Percentiles rank a stretch among this genome's conserved stretches.
phyloP scores from a whole-genome alignment of 2,888 invertebrate genomes.

The Kuschelorhynchus macadamiae region DNA sequence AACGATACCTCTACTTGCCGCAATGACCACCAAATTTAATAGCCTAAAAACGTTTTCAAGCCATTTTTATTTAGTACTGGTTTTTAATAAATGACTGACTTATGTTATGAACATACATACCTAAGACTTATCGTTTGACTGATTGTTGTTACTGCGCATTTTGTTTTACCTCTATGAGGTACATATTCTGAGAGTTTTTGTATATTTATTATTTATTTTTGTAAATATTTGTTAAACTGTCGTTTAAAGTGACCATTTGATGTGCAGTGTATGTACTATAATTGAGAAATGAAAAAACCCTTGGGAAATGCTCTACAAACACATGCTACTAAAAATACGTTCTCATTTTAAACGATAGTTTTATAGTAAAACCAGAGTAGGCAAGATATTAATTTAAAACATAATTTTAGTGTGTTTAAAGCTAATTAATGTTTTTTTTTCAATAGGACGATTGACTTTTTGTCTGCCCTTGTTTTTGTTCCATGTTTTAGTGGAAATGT shows the following conservation, averaged over 20 bases:
- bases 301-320: no score
- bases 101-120: background rate
- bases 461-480: slow-evolving; percentile 50
- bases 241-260: slow-evolving; percentile 25
- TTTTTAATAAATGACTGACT: background rate
- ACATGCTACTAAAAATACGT: no score
- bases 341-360: slow-evolving; percentile 17
- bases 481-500: slow-evolving; percentile 66
- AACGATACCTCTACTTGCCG: background rate
- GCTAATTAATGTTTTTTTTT: no score
- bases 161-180: slow-evolving; percentile 66
- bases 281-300: no score
- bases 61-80: background rate
- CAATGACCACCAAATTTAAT: background rate
- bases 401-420: no score
- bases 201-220: slow-evolving; percentile 67
- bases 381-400: no score
- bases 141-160: slow-evolving; percentile 61
- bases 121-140: slow-evolving; percentile 53
- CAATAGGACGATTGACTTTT: no score
- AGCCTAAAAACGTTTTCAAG: background rate
- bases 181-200: slow-evolving; percentile 61
- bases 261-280: background rate
- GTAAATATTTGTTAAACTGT: slow-evolving; percentile 57
- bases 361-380: slow-evolving; percentile 9